phyloP scores from a whole-genome alignment of 2,888 invertebrate species.

The Phania funesta region DNA sequence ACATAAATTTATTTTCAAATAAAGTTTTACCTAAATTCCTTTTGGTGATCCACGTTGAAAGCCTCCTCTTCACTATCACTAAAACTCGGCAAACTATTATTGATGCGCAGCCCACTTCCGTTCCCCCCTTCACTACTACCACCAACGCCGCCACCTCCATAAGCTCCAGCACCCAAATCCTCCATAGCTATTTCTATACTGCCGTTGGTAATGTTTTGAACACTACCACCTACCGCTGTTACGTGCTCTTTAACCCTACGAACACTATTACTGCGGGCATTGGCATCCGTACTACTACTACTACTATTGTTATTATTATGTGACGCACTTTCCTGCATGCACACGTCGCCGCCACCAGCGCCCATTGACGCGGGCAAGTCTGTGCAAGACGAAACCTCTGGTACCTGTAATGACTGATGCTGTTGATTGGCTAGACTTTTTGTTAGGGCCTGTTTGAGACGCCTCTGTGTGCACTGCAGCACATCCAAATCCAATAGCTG shows the following conservation, averaged over 20 bases:
- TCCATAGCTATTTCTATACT: constrained; percentile 60
- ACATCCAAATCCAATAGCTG: constrained; percentile 69
- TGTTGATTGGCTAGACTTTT: constrained; percentile 52
- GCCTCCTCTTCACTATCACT: constrained; percentile 66
- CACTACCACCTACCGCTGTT: constrained; percentile 42
- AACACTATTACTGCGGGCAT: constrained; percentile 46
- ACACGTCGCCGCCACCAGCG: background rate
- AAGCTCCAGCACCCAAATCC: constrained; percentile 51
- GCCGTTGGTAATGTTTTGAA: constrained; percentile 55
- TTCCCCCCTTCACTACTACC: constrained; percentile 68
- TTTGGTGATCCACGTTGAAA: constrained; percentile 67
- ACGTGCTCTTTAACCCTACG: constrained; percentile 32
- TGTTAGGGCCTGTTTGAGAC: constrained; percentile 38
- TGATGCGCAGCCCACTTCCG: constrained; percentile 45
- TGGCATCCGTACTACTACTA: constrained; percentile 53
- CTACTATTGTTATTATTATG: constrained; percentile 10
- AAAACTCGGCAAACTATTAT: constrained; percentile 50
- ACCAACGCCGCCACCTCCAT: constrained; percentile 16
- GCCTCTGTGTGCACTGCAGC: constrained; percentile 52
- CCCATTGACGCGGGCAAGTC: constrained; percentile 51
- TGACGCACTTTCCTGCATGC: background rate
- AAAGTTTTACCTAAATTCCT: constrained; percentile 68
- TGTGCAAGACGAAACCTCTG: constrained; percentile 50
- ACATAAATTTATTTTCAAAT: background rate
- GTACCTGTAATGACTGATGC: constrained; percentile 62